Base-by-base conservation (phyloP, 2,113 vertebrate genomes). In the Raja brachyura region DNA sequence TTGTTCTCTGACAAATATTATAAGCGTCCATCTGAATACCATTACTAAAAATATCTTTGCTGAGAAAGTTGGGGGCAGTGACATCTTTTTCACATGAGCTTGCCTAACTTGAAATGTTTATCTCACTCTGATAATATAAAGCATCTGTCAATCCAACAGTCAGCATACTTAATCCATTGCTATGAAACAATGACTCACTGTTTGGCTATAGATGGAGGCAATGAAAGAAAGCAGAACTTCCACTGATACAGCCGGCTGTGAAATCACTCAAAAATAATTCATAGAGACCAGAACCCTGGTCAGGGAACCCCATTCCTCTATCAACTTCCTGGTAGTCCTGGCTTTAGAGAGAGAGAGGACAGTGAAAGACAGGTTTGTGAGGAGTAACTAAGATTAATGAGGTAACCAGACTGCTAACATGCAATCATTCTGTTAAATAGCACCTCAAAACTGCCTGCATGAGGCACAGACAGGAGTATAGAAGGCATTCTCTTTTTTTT, bases 21-120 rank as follows among this genome's bases (percentile, higher is more conserved):
- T 93, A 48, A 85, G 93, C 92, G 54, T 10, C 85, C 78, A 86
- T 90, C 94, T 28, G 94, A 94, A 93, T 94, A 94, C 66, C 28
- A 92, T 92, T 68, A 73, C 90, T 48, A 73, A 73, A 90, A 73
- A 73, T 54, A 54, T 39, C 90, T 92, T 39, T 73, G 73, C 73
- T 73, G 66, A 74, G 1, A 22, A 73, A 39, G 70, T 54, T 92
- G 68, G 68, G 39, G 66, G 70, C 90, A 92, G 70, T 92, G 68
- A 74, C 90, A 92, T 74, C 90, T 92, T 74, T 48, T 92, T 92
- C 66, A 68, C 90, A 73, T 73, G 48, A 28, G 90, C 70, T 92
- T 92, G 90, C 90, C 66, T 73, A 68, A 92, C 90, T 92, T 74
- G 90, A 92, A 92, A 92, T 92, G 90, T 92, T 92, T 92, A 92